A percentile compares a stretch with the other conserved stretches of the same genome.
Evolutionary conservation across 2,888 invertebrate species (phyloP).

Genomic region (Drosophila leonis): DNA sequence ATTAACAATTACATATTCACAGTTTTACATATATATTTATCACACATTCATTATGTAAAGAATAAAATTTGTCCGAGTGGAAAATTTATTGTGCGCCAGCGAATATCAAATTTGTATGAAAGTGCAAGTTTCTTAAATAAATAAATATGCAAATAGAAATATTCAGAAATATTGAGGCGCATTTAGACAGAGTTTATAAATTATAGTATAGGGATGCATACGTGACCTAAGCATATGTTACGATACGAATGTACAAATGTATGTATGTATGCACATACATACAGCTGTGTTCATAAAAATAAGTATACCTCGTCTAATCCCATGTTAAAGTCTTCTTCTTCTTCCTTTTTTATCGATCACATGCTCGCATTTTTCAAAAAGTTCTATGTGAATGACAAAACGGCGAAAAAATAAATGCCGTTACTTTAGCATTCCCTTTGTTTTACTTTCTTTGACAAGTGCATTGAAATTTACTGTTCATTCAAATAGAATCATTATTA

Average conservation of each 20-base stretch:
- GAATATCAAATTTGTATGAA: slow-evolving; percentile 1
- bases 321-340: neutral
- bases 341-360: neutral
- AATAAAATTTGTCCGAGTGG: slow-evolving; percentile 33
- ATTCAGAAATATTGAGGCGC: neutral
- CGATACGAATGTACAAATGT: neutral
- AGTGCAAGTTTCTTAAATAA: slow-evolving; percentile 25
- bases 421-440: neutral
- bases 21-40: slow-evolving; percentile 45
- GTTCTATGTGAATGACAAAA: neutral
- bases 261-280: slow-evolving; percentile 7
- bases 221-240: slow-evolving; percentile 8
- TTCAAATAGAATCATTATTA: too few species aligned
- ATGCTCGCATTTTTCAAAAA: neutral
- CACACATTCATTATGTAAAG: slow-evolving; percentile 17
- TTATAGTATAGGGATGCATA: neutral
- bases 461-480: neutral
- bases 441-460: neutral
- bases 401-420: neutral
- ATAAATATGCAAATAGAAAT: slow-evolving; percentile 9
- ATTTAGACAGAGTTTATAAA: neutral
- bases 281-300: neutral
- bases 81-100: slow-evolving; percentile 36
- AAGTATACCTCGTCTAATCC: neutral
- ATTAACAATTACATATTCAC: slow-evolving; percentile 49